Conservation (phyloP, 2,113 vertebrate genomes). For the Archocentrus centrarchus region DNA sequence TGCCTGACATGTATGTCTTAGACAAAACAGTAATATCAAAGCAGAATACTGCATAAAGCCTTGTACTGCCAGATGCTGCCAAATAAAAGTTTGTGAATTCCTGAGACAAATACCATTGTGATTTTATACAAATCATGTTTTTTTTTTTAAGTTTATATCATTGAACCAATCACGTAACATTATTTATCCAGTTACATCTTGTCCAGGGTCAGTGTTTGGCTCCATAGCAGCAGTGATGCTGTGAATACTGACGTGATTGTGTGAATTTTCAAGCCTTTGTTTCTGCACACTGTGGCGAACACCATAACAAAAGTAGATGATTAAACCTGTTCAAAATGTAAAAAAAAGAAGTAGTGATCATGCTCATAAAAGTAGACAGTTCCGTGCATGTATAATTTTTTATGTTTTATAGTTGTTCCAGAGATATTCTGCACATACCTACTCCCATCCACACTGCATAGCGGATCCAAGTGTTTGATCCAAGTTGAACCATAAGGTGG, state of each 20-base stretch:
- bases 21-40: background rate
- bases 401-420: background rate
- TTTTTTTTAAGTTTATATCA: background rate
- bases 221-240: constrained; percentile 31
- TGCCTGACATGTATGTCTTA: background rate
- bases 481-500: constrained; percentile 84
- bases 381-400: background rate
- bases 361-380: background rate
- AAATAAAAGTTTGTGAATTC: constrained; percentile 4
- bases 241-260: constrained; percentile 21
- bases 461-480: constrained; percentile 82
- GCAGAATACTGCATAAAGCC: background rate
- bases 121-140: background rate
- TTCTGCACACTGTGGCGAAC: constrained; percentile 84
- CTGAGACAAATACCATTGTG: background rate
- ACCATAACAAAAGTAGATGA: constrained; percentile 88
- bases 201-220: constrained; percentile 6
- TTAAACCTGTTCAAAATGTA: constrained; percentile 75
- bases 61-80: background rate
- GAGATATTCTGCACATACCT: constrained; percentile 71
- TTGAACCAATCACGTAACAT: background rate
- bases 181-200: constrained; percentile 6
- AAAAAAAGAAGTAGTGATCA: background rate
- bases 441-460: constrained; percentile 86
- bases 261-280: constrained; percentile 38